A percentile compares a stretch with the other conserved stretches of the same genome.
Evolutionary conservation across 2,888 invertebrate genomes (phyloP).

Genomic region (Apamea crenata): DNA sequence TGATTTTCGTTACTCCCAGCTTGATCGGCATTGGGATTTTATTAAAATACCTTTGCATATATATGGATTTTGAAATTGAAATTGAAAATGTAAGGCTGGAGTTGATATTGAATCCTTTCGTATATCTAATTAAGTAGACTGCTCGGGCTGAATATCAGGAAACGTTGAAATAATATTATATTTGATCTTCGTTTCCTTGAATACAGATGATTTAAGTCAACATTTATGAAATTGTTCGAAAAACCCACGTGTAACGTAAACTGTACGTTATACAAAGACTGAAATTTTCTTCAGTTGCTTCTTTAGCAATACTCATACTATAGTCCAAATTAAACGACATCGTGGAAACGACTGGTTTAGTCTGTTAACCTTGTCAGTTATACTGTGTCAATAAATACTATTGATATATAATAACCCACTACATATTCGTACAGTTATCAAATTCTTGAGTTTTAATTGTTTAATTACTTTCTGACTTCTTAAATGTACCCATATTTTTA

Average conservation of each 20-base stretch:
- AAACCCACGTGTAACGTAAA: no score
- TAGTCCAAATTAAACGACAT: no score
- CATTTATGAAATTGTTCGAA: no score
- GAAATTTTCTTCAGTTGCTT: no score
- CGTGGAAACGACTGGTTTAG: no score
- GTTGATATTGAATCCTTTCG: conserved; percentile 33
- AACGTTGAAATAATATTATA: background rate
- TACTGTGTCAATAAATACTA: no score
- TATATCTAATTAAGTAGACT: conserved; percentile 15
- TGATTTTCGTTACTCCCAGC: conserved; percentile 23
- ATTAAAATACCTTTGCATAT: conserved; percentile 60
- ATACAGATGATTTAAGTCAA: background rate
- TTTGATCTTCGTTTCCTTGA: background rate
- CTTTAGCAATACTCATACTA: no score
- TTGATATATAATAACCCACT: no score
- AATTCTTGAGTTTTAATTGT: no score
- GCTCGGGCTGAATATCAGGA: background rate
- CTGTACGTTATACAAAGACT: no score
- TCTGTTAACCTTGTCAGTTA: no score
- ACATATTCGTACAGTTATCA: no score
- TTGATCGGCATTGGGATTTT: conserved; percentile 36
- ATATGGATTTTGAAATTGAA: conserved; percentile 44
- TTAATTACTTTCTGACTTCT: background rate
- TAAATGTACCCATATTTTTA: background rate
- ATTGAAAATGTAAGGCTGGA: conserved; percentile 29